These are phyloP conservation scores for Tichodroma muraria DNA, from an alignment of 2,113 vertebrate species.

Conservation along the genomic window DNA sequence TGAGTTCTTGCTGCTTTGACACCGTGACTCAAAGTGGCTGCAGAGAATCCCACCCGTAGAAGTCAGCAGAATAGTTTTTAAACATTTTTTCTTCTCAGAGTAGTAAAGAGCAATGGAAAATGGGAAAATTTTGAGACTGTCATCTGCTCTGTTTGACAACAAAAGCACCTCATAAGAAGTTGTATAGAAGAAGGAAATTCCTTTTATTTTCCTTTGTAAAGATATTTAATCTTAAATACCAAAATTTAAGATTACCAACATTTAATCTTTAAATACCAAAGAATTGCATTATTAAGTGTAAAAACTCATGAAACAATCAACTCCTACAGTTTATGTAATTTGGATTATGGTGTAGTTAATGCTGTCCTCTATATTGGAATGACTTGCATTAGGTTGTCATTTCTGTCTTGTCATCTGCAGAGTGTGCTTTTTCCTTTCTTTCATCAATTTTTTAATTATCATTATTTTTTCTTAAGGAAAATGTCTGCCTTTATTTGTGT, in stretches of 20 bases:
- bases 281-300: neutral
- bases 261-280: too few relatives aligned
- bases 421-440: neutral
- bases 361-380: neutral
- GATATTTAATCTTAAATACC: too few relatives aligned
- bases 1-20: neutral
- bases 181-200: neutral
- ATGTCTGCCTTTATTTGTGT: neutral
- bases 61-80: neutral
- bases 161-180: constrained; percentile 9
- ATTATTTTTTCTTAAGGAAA: neutral
- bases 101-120: neutral
- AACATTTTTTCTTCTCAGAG: neutral
- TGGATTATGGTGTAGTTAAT: neutral
- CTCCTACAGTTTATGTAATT: neutral
- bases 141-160: constrained; percentile 2
- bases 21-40: neutral
- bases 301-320: neutral
- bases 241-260: too few relatives aligned
- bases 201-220: neutral
- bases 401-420: neutral
- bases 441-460: neutral
- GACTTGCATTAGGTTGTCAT: neutral
- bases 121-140: neutral
- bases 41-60: neutral